Evolutionary conservation across 2,113 vertebrate species (phyloP).

Genomic region (Boulengeromyrus knoepffleri): DNA sequence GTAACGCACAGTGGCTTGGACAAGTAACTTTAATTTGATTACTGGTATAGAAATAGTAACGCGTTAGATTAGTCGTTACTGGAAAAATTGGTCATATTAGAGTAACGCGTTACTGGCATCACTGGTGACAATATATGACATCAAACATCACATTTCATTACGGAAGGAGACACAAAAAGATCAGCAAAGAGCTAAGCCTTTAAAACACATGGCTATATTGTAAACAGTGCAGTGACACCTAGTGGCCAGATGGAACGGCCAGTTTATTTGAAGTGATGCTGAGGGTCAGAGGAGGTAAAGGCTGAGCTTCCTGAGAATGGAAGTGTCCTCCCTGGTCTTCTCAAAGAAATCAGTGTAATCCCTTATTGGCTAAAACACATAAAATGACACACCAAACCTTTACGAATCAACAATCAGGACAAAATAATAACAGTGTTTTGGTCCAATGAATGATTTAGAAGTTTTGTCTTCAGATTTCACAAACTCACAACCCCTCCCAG

Average conservation of each 20-base stretch:
- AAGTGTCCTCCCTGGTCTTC: too few species aligned
- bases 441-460: neutral
- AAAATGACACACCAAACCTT: neutral
- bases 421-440: neutral
- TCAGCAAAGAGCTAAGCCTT: too few species aligned
- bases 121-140: too few species aligned
- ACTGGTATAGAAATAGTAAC: too few species aligned
- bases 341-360: neutral
- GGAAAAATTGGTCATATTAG: too few species aligned
- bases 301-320: too few species aligned
- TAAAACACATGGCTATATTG: neutral
- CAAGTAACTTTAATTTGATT: too few species aligned
- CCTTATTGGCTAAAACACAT: neutral
- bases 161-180: too few species aligned
- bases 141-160: too few species aligned
- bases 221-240: neutral
- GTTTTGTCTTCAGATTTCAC: neutral
- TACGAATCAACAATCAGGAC: neutral
- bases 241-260: neutral
- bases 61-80: too few species aligned
- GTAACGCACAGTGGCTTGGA: too few species aligned
- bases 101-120: too few species aligned
- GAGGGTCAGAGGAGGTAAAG: neutral
- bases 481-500: neutral
- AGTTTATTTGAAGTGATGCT: neutral